phyloP scores from a whole-genome alignment of 2,797 vertebrate genomes.

The Gambelia wislizenii region DNA sequence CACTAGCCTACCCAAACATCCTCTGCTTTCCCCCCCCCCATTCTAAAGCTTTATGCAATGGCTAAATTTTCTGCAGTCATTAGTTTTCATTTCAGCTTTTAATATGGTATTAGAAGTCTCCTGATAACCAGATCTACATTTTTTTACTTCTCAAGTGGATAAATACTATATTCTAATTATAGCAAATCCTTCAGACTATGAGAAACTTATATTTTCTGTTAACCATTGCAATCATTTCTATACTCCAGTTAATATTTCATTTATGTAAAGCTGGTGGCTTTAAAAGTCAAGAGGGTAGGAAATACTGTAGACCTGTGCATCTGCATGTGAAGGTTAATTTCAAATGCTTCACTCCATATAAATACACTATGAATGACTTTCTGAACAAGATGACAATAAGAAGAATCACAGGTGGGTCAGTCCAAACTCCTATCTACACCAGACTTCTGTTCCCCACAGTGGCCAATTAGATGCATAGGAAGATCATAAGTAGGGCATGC shows the following conservation, averaged over 20 bases:
- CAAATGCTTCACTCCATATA: background rate
- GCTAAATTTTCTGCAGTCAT: background rate
- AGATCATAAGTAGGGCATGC: background rate
- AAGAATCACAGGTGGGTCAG: background rate
- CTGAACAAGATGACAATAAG: background rate
- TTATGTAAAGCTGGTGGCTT: background rate
- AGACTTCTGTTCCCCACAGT: background rate
- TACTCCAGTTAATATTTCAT: background rate
- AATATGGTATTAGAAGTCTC: background rate
- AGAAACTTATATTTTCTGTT: too few species aligned
- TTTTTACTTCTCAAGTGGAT: background rate
- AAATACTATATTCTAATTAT: background rate
- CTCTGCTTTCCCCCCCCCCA: too few species aligned
- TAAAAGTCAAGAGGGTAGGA: background rate
- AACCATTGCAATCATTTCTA: background rate
- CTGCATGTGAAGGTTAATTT: background rate
- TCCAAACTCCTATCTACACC: background rate
- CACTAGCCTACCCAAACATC: too few species aligned
- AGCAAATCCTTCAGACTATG: background rate
- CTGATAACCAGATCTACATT: background rate
- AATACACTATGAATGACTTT: background rate
- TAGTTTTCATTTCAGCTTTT: background rate
- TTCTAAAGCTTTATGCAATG: background rate
- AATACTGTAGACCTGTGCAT: background rate
- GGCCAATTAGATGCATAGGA: background rate